Base-by-base conservation (phyloP, 2,113 vertebrate genomes). In the Pygathrix nemaeus region DNA sequence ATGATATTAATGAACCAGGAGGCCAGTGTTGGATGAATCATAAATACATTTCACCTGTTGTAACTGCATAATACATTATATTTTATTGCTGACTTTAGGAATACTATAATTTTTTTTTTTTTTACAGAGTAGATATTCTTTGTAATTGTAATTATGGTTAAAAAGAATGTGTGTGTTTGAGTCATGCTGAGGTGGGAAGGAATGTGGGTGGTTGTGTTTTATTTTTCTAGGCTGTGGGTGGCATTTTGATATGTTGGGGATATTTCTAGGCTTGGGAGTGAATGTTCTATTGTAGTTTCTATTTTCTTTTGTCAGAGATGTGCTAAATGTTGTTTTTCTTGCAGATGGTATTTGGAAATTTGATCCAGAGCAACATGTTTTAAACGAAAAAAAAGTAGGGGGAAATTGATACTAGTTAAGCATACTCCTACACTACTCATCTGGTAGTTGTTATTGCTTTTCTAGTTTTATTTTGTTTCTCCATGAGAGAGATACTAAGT, bases 311-410 rank as follows among this genome's bases (percentile, higher is more conserved):
- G 80, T 94, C 72, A 96, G 92, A 72, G 40, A 88, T 96, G 52
- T 96, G 76, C 95, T 55, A 50, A 80, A 84, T 78, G 61, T 96
- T 97, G 90, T 95, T 97, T 97, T 90, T 95, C 38, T 73, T 95
- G 45, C 91, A 96, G 88, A 95, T 97, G 90, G 89, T 95, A 88
- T 98, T 96, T 97, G 81, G 90, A 94, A 93, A 96, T 96, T 88
- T 96, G 87, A 96, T 97, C 83, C 45, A 97, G 87, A 88, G 43
- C 55, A 96, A 94, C 90, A 92, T 96, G 87, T 96, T 97, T 96
- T 87, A 72, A 84, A 75, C 75, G 66, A n/a, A 21, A 64, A 90
- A 88, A 78, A 80, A 23, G 35, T 32, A 12, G 81, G 21, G 61
- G 16, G 3, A 59, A 86, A 85, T 85, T 76, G 76, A 85, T 88